Percentiles rank a stretch among this genome's conserved stretches.
These are phyloP conservation scores for pig (Sus scrofa) DNA, from an alignment of 2,113 vertebrate genomes.

Conservation along the genomic window T2T-Sscrofa CM000816.6:90864501-90865000, in stretches of 20 bases:
- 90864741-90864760: not conserved
- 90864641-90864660: not conserved
- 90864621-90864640: conserved; percentile 22
- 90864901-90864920: not conserved
- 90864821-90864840: not conserved
- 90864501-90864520: not conserved
- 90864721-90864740: not conserved
- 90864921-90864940: not conserved
- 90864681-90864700: not conserved
- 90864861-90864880: not conserved
- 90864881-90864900: conserved; percentile 25
- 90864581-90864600: not conserved
- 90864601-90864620: not conserved
- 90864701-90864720: not conserved
- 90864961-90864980: not conserved
- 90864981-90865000: not conserved
- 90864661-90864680: not conserved
- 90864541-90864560: not conserved
- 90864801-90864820: not conserved
- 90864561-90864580: not conserved
- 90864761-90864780: conserved; percentile 1
- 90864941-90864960: not conserved
- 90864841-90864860: not conserved
- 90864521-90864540: not conserved
- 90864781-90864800: conserved; percentile 21